Conservation (phyloP, 2,888 invertebrate species). For the Aspidapion aeneum region DNA sequence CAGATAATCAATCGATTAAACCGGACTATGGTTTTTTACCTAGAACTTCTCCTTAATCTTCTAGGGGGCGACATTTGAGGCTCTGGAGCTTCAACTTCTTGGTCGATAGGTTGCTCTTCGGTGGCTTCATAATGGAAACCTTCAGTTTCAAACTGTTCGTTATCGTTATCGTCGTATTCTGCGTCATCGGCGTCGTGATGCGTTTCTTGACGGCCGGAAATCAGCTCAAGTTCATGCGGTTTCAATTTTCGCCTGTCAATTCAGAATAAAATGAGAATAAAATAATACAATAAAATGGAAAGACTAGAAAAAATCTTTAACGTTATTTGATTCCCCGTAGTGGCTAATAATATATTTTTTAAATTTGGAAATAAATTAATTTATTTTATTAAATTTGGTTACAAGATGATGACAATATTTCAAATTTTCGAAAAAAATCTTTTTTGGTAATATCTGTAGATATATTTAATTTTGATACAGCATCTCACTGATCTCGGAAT, state of each 20-base stretch:
- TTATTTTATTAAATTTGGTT: too few species aligned
- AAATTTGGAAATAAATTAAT: too few species aligned
- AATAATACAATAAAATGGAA: neutral
- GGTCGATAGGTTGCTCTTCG: neutral
- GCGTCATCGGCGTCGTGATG: constrained; percentile 15
- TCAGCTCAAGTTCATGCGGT: constrained; percentile 56
- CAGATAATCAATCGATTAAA: too few species aligned
- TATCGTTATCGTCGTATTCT: constrained; percentile 13
- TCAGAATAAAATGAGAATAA: neutral
- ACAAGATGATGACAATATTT: too few species aligned
- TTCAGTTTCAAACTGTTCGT: constrained; percentile 32
- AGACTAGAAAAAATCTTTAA: neutral
- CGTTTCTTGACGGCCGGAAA: constrained; percentile 32
- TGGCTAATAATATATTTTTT: too few species aligned
- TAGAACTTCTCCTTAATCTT: neutral
- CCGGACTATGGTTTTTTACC: too few species aligned
- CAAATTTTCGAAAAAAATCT: too few species aligned
- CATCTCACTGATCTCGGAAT: too few species aligned
- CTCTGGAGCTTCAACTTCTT: neutral
- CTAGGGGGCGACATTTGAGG: neutral
- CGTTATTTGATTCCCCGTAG: too few species aligned
- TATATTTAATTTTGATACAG: too few species aligned
- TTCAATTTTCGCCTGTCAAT: constrained; percentile 60
- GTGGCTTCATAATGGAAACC: neutral
- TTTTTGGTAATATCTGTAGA: too few species aligned